Base-by-base conservation (phyloP, 1,140 invertebrate species). In the Latrodectus geometricus region DNA sequence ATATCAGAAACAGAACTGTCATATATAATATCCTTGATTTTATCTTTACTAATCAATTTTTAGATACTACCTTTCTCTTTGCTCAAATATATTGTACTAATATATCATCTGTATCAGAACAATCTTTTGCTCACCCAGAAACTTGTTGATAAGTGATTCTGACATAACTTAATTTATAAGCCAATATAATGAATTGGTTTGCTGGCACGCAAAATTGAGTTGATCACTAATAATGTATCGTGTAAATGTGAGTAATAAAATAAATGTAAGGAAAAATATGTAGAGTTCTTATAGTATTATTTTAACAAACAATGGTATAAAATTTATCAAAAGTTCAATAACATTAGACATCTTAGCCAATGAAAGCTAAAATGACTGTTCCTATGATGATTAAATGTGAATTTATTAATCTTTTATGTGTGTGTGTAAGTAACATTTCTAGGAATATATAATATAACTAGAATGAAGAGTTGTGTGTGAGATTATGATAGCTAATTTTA, bases 111-210 rank as follows among this genome's bases (percentile, higher is more conserved):
- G 17, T 61, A 61, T 61, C 54, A 61, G 8, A 61, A 61, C 17
- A 61, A 61, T 61, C 54, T 61, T 61, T 61, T 61, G 54, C 17
- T 2, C 54, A 61, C 54, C 11, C 8, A 14, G 17, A 61, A 61
- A 61, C 54, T 14, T 61, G 54, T 61, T 61, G 54, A 61, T 61
- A 61, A 61, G 54, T 61, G 54, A 61, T 61, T 61, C 54, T 61
- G 54, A 61, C 54, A 61, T 61, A 61, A 61, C 54, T 61, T 61
- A 61, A 61, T 61, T 61, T 61, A 61, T 61, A 61, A 61, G 54
- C 54, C 54, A 61, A 61, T 61, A 35, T 35, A 61, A 61, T 61
- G 54, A 61, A 61, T 61, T 61, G 54, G 8, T 2, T 61, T 61
- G 54, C 54, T 61, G 3, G 54, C 54, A 61, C 54, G 54, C 54